phyloP scores from a whole-genome alignment of 1,140 invertebrate species.

The Hestina assimilis region DNA sequence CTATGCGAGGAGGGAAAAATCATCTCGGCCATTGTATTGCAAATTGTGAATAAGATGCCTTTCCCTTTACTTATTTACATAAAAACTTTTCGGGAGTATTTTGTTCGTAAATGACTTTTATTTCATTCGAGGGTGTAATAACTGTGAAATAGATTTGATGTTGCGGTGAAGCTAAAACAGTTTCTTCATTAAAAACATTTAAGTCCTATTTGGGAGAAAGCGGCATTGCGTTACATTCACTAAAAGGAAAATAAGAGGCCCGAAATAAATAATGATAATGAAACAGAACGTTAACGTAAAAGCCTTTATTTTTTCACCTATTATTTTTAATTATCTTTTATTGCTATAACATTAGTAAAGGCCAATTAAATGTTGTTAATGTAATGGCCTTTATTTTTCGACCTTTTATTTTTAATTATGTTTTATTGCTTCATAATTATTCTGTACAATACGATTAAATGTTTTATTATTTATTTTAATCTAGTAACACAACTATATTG shows the following conservation, averaged over 20 bases:
- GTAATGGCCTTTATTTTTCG: no score
- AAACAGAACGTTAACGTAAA: no score
- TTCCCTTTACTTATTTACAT: slow-evolving; percentile 70
- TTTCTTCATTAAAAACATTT: slow-evolving; percentile 33
- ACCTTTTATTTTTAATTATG: no score
- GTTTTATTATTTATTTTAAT: no score
- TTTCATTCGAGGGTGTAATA: slow-evolving; percentile 41
- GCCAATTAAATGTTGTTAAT: no score
- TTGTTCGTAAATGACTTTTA: slow-evolving; percentile 67
- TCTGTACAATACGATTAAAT: no score
- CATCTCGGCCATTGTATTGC: slow-evolving; percentile 72
- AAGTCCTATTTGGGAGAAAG: slow-evolving; percentile 22
- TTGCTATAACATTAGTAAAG: no score
- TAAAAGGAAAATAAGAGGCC: slow-evolving; percentile 23
- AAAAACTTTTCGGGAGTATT: slow-evolving; percentile 63
- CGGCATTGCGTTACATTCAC: slow-evolving; percentile 21
- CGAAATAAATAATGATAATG: slow-evolving; percentile 18
- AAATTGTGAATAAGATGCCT: slow-evolving; percentile 70
- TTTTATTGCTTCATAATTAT: no score
- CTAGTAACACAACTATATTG: no score
- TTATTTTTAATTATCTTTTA: no score
- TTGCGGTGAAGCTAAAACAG: slow-evolving; percentile 27
- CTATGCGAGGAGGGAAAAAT: slow-evolving; percentile 71
- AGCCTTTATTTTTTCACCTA: no score
- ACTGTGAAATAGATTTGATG: slow-evolving; percentile 33